These are phyloP conservation scores for Pseudonaja textilis DNA, from an alignment of 2,113 vertebrate genomes.

Conservation along the genomic window DNA sequence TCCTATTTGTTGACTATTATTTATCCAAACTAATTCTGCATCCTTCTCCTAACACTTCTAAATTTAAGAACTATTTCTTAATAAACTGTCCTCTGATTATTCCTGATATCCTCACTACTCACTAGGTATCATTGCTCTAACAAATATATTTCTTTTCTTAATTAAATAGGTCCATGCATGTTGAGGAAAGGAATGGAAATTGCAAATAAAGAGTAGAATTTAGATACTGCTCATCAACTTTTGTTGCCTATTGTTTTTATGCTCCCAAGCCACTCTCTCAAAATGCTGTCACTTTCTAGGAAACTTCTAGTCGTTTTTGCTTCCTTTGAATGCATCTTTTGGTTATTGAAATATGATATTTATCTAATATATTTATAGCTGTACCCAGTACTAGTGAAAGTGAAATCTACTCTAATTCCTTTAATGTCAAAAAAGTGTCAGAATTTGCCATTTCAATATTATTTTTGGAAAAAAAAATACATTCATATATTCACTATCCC, in stretches of 20 bases:
- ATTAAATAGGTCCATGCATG: neutral
- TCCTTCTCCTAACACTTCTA: neutral
- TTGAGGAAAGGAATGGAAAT: neutral
- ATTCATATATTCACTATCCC: slow-evolving; percentile 8
- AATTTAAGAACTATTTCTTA: neutral
- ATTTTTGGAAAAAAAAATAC: neutral
- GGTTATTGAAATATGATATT: neutral
- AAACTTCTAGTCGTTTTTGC: neutral
- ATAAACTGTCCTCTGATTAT: neutral
- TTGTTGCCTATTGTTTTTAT: neutral
- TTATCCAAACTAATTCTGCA: neutral
- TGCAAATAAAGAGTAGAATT: neutral
- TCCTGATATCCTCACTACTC: neutral
- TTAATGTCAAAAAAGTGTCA: neutral
- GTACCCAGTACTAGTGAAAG: neutral
- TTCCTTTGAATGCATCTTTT: neutral
- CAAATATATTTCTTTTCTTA: neutral
- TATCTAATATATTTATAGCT: neutral
- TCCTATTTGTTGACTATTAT: neutral
- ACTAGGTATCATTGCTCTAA: neutral
- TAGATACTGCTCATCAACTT: neutral
- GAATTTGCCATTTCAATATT: neutral
- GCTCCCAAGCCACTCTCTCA: neutral
- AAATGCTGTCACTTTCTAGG: neutral
- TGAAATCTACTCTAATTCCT: neutral